phyloP scores from a whole-genome alignment of 2,113 vertebrate genomes.

The Gambusia holbrooki region DNA sequence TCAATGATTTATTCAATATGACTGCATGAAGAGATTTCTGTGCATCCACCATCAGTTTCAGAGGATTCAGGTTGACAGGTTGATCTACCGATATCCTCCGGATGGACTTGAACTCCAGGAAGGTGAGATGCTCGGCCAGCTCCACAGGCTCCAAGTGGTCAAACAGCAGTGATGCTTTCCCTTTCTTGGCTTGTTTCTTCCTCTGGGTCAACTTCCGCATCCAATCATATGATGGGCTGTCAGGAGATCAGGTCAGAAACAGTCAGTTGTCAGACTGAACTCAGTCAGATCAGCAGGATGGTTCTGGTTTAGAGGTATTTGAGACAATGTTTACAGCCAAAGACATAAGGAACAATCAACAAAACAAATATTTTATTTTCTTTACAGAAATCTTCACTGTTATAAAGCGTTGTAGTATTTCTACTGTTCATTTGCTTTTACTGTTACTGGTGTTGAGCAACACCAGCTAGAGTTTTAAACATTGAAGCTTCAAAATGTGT shows the following conservation, averaged over 20 bases:
- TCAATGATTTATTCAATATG: background rate
- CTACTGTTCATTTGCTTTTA: background rate
- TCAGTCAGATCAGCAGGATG: background rate
- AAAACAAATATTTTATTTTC: background rate
- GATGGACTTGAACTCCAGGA: slow-evolving; percentile 97
- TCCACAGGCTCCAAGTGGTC: slow-evolving; percentile 97
- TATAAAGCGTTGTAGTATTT: background rate
- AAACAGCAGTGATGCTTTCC: slow-evolving; percentile 95
- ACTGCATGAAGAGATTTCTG: background rate
- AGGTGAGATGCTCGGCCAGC: slow-evolving; percentile 97
- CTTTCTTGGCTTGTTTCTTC: slow-evolving; percentile 93
- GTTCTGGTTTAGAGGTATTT: background rate
- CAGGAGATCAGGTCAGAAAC: slow-evolving; percentile 36
- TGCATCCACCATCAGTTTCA: background rate
- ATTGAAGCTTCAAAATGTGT: too few species aligned
- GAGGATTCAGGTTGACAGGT: background rate
- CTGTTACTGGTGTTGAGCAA: too few species aligned
- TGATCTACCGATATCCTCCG: slow-evolving; percentile 92
- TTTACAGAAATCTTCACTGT: background rate
- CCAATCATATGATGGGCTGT: slow-evolving; percentile 97
- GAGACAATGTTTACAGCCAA: background rate
- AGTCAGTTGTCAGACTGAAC: background rate
- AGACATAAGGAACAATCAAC: background rate
- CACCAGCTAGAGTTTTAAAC: too few species aligned
- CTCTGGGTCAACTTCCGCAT: slow-evolving; percentile 97